Percentiles rank a stretch among this genome's conserved stretches.
phyloP scores from a whole-genome alignment of 2,113 vertebrate species.

The Serilophus lunatus region DNA sequence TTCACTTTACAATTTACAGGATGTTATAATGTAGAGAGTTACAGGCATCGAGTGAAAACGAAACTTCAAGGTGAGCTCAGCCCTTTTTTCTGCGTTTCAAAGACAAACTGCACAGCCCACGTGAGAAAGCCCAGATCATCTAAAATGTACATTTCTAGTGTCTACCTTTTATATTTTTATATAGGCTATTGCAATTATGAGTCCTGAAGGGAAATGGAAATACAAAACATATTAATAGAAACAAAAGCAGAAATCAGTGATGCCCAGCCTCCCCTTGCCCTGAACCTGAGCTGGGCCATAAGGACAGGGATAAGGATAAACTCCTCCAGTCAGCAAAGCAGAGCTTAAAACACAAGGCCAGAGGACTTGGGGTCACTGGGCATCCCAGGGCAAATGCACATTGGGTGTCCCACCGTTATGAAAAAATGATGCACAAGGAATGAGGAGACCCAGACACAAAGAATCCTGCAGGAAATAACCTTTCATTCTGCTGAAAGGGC shows the following conservation, averaged over 20 bases:
- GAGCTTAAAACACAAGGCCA: neutral
- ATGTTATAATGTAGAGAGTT: fast-evolving
- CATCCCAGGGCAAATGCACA: neutral
- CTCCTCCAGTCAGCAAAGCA: neutral
- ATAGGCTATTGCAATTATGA: neutral
- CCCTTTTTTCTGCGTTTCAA: neutral
- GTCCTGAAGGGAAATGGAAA: neutral
- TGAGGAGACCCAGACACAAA: neutral
- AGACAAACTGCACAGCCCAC: fast-evolving
- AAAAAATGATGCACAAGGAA: fast-evolving
- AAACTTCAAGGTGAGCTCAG: neutral
- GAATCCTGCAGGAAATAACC: fast-evolving
- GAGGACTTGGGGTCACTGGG: neutral
- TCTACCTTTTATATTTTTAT: neutral
- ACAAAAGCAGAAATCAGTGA: no score
- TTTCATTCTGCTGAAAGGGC: neutral
- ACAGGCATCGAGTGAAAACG: fast-evolving
- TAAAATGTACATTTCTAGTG: fast-evolving
- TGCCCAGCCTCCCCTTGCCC: no score
- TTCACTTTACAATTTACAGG: no score
- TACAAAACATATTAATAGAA: no score
- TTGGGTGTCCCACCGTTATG: fast-evolving
- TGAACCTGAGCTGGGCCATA: neutral
- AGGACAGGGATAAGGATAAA: neutral
- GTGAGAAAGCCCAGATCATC: neutral